These are phyloP conservation scores for Sitobion miscanthi DNA, from an alignment of 1,140 invertebrate genomes.

Conservation along the genomic window DNA sequence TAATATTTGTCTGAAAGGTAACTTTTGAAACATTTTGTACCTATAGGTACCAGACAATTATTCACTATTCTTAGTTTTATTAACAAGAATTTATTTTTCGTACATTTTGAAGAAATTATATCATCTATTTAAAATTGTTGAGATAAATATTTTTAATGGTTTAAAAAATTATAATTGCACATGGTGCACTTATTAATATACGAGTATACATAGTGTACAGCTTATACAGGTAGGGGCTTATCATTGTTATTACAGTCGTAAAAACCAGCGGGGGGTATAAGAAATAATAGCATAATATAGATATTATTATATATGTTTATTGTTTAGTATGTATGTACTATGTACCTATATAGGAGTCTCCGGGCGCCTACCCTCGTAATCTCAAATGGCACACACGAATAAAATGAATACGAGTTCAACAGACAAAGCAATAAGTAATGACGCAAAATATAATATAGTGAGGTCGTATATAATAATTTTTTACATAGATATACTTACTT, in stretches of 20 bases:
- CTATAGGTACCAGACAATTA: neutral
- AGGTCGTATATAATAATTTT: neutral
- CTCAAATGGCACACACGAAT: neutral
- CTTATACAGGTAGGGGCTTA: neutral
- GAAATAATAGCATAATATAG: neutral
- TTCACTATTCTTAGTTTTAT: neutral
- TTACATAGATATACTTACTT: neutral
- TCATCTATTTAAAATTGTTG: too few relatives aligned
- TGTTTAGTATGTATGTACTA: neutral
- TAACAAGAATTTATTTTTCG: too few relatives aligned
- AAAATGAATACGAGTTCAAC: neutral
- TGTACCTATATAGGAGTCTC: neutral
- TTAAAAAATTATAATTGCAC: neutral
- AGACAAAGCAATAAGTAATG: neutral
- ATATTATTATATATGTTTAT: too few relatives aligned
- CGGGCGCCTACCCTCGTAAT: neutral
- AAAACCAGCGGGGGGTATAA: neutral
- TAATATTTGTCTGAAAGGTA: neutral
- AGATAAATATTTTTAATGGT: too few relatives aligned
- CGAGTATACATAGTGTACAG: neutral
- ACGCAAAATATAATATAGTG: neutral
- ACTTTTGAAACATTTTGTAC: neutral
- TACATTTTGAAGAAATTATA: neutral
- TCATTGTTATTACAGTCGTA: neutral
- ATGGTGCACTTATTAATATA: neutral